Evolutionary conservation across 2,113 vertebrate species (phyloP).

Genomic region (Hemibagrus wyckioides): DNA sequence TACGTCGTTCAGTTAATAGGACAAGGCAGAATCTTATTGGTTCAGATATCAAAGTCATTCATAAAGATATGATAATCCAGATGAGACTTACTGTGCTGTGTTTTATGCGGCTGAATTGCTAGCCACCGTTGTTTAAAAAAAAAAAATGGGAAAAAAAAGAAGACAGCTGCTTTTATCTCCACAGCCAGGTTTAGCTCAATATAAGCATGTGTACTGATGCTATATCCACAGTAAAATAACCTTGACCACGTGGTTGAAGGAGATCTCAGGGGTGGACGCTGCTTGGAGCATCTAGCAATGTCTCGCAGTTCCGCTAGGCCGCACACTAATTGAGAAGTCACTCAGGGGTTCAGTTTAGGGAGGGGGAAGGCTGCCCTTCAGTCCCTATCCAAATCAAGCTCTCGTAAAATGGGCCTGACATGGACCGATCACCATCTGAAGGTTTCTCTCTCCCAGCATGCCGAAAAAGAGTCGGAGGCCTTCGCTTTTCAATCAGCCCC

Average conservation of each 20-base stretch:
- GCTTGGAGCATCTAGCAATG: slow-evolving; percentile 66
- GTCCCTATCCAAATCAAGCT: slow-evolving; percentile 78
- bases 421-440: slow-evolving; percentile 82
- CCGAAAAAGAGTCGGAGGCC: slow-evolving; percentile 58
- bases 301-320: slow-evolving; percentile 83
- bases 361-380: slow-evolving; percentile 68
- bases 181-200: slow-evolving; percentile 46
- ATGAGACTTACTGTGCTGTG: neutral
- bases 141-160: neutral
- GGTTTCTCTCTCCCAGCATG: slow-evolving; percentile 74
- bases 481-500: slow-evolving; percentile 75
- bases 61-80: slow-evolving; percentile 17
- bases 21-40: neutral
- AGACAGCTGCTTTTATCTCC: slow-evolving; percentile 26
- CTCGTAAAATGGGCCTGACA: slow-evolving; percentile 80
- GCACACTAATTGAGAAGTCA: slow-evolving; percentile 87
- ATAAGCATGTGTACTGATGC: slow-evolving; percentile 53
- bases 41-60: slow-evolving; percentile 4
- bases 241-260: slow-evolving; percentile 49
- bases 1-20: slow-evolving; percentile 8
- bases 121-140: slow-evolving; percentile 10
- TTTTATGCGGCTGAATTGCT: neutral
- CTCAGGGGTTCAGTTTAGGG: slow-evolving; percentile 72
- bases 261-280: slow-evolving; percentile 50
- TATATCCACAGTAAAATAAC: slow-evolving; percentile 51